phyloP scores from a whole-genome alignment of 2,797 vertebrate genomes.

The Sebastes minor region DNA sequence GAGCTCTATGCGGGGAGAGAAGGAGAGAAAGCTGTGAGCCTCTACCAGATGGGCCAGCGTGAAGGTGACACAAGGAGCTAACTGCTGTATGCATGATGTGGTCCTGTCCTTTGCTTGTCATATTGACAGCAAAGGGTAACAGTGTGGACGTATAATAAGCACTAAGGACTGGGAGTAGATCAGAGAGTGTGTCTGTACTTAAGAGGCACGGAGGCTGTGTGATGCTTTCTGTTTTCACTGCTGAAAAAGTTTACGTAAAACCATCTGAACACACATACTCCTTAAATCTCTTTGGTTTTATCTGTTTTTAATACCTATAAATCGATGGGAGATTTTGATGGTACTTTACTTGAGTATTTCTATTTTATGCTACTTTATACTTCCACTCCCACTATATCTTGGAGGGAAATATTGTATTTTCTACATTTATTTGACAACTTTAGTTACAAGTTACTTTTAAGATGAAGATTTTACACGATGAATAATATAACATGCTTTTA shows the following conservation, averaged over 20 bases:
- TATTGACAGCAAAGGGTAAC: conserved; percentile 24
- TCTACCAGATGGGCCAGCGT: conserved; percentile 35
- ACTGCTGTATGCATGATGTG: conserved; percentile 22
- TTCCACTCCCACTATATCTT: too few relatives aligned
- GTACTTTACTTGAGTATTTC: too few relatives aligned
- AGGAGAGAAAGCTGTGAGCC: conserved; percentile 73
- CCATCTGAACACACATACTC: background rate
- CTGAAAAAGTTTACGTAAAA: background rate
- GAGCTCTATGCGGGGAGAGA: conserved; percentile 79
- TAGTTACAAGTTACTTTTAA: background rate
- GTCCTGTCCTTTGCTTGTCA: conserved; percentile 12
- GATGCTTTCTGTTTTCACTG: background rate
- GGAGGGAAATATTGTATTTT: too few relatives aligned
- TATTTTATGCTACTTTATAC: too few relatives aligned
- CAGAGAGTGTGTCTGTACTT: background rate
- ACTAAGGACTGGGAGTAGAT: background rate
- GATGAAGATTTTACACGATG: too few relatives aligned
- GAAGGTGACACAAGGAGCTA: conserved; percentile 53
- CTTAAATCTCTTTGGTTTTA: background rate
- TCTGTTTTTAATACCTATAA: background rate
- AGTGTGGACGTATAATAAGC: background rate
- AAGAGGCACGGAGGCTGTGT: background rate
- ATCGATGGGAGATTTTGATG: background rate
- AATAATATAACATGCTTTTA: too few relatives aligned
- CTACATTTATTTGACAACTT: too few relatives aligned